phyloP scores from a whole-genome alignment of 2,113 vertebrate species.

The Oreocharis arfaki region DNA sequence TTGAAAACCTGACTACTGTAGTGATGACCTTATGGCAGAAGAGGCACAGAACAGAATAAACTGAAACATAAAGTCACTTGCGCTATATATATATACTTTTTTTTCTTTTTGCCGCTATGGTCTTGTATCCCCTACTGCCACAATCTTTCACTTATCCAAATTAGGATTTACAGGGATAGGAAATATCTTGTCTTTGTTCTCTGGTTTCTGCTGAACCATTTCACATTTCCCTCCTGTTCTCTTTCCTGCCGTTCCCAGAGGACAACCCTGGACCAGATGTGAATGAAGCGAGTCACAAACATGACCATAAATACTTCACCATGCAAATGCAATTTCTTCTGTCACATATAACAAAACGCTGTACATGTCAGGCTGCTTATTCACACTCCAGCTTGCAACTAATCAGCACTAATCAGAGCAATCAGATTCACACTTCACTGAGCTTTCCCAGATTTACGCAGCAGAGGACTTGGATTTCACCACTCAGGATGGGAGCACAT shows the following conservation, averaged over 20 bases:
- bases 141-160: background rate
- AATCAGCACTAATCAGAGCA: slow-evolving; percentile 43
- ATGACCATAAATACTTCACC: slow-evolving; percentile 63
- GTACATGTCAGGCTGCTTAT: slow-evolving; percentile 32
- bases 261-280: slow-evolving; percentile 54
- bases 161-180: background rate
- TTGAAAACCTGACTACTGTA: background rate
- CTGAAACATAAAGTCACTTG: background rate
- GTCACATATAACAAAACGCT: background rate
- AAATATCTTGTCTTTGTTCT: slow-evolving; percentile 35
- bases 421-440: slow-evolving; percentile 51
- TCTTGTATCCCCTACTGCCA: background rate
- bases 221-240: slow-evolving; percentile 28
- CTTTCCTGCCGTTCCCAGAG: slow-evolving; percentile 24
- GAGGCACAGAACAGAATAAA: background rate
- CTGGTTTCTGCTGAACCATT: slow-evolving; percentile 22
- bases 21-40: background rate
- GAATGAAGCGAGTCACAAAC: slow-evolving; percentile 56
- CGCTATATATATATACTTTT: background rate
- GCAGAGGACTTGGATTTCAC: background rate
- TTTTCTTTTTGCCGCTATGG: background rate
- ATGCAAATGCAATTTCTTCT: slow-evolving; percentile 35
- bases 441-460: slow-evolving; percentile 36
- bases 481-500: background rate
- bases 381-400: slow-evolving; percentile 51